Conservation (phyloP, 35 echinoderm and acorn worm species). For the Eucidaris tribuloides region DNA sequence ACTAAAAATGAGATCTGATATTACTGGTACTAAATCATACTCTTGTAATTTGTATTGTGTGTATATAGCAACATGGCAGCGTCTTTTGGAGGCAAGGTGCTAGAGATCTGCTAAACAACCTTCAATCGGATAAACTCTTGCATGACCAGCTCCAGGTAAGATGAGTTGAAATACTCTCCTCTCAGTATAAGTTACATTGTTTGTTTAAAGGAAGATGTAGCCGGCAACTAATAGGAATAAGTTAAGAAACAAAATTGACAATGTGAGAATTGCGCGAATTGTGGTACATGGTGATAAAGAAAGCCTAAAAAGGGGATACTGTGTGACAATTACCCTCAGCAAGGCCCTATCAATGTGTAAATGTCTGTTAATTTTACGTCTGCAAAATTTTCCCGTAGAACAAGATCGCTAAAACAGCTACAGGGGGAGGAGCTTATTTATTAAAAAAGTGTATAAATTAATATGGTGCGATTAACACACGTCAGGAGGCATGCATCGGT, state of each 20-base stretch:
- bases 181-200: neutral
- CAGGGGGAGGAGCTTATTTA: no score
- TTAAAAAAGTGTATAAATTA: no score
- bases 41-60: neutral
- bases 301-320: neutral
- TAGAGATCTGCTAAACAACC: slow-evolving; percentile 23
- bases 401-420: no score
- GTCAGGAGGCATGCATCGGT: no score
- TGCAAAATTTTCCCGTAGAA: no score
- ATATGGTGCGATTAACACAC: no score
- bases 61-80: slow-evolving; percentile 98
- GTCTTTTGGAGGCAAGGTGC: slow-evolving; percentile 83
- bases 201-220: no score
- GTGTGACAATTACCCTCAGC: neutral
- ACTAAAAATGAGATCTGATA: neutral
- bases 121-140: slow-evolving; percentile 48
- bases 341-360: neutral
- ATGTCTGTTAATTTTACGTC: no score
- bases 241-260: no score
- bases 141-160: slow-evolving; percentile 83
- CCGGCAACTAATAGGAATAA: no score
- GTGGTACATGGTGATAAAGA: neutral
- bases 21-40: neutral
- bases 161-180: neutral
- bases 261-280: no score